These are phyloP conservation scores for Cotesia congregata DNA, from an alignment of 2,888 invertebrate genomes.

Conservation along the genomic window DNA sequence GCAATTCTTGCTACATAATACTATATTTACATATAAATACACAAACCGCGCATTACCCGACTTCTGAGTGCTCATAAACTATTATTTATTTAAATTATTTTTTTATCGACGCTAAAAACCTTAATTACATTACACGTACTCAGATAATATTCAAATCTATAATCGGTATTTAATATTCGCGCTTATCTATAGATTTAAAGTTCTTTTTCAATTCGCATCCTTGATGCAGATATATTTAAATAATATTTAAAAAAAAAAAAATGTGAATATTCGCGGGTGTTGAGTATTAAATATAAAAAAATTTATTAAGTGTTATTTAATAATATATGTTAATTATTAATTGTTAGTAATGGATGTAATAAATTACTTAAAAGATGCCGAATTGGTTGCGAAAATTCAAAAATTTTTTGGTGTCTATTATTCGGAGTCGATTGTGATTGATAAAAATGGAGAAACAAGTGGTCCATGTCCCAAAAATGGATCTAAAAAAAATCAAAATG, in stretches of 20 bases:
- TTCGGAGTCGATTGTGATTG: conserved; percentile 60
- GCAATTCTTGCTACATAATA: background rate
- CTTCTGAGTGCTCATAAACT: background rate
- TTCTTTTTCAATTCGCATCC: background rate
- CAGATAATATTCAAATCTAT: background rate
- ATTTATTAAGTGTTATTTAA: conserved; percentile 12
- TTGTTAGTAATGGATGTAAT: conserved; percentile 63
- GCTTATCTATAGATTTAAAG: conserved; percentile 17
- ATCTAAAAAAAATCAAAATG: background rate
- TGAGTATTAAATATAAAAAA: background rate
- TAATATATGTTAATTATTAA: conserved; percentile 13
- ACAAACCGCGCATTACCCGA: background rate
- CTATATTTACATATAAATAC: background rate
- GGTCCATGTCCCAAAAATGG: background rate
- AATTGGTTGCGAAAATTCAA: conserved; percentile 84
- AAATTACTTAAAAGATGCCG: conserved; percentile 81
- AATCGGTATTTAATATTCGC: background rate
- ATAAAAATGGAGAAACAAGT: background rate
- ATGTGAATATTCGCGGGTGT: background rate
- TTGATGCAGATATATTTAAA: background rate
- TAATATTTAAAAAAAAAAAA: background rate
- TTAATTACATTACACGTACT: background rate
- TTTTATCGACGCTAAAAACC: background rate
- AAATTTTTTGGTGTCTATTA: conserved; percentile 81
- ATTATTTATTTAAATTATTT: background rate